Evolutionary conservation across 2,113 vertebrate genomes (phyloP), one percentile per base, ranked within the genome.

Genomic region (Cyprinodon variegatus): DNA sequence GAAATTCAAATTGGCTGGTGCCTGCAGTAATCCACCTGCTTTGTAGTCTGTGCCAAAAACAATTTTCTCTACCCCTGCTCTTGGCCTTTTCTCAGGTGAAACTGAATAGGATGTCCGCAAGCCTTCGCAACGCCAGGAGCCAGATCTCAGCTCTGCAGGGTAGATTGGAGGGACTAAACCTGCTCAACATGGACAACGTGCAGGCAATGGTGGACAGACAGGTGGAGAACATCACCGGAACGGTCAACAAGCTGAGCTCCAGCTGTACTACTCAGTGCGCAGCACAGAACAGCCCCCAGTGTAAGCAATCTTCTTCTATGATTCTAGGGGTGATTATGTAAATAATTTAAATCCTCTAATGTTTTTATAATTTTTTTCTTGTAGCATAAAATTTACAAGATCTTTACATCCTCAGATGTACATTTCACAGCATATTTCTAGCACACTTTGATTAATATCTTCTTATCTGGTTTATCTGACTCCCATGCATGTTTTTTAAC

Each of bases 181-280:
- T 96, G 15, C 72, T 96, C 66, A 97, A 96, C 77, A 95, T 95
- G 92, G 95, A 97, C 89, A 97, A 94, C 2, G 90, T 98, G 59
- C 94, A 97, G 86, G 93, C 91, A 71, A 95, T 96, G 9, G 92
- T 98, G 45, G 95, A 97, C 81, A 92, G 82, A 69, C 96, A 94
- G 78, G 94, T 98, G 80, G 95, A 96, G 82, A 98, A 98, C 86
- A 89, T 98, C 87, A 96, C 95, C 0, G 93, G 89, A 36, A 93
- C 88, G 43, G 90, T 97, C 83, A 95, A 95, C 70, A 96, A 87
- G 66, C 90, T 96, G 84, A 95, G 94, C 83, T 91, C 94, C 79
- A 96, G 91, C 81, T 99, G 98, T 83, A 95, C 91, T 45, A 94
- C 89, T 15, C 90, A 94, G 17, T 99, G 97, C 74, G 85, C 94